Base-by-base conservation (phyloP, 2,888 invertebrate species). In the Rhyacophila evoluta region DNA sequence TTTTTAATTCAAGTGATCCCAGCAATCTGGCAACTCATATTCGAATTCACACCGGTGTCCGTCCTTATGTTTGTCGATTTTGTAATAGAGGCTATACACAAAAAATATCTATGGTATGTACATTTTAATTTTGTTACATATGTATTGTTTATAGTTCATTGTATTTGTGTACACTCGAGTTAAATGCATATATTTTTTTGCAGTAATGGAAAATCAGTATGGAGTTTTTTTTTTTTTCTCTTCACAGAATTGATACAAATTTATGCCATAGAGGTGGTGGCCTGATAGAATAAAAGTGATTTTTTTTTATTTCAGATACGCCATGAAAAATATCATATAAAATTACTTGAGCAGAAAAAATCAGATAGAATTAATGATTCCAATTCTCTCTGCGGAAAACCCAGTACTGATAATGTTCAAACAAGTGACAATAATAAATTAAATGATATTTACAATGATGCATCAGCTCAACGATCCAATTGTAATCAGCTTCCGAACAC, bases 11-110 rank as follows among this genome's bases (percentile, higher is more conserved):
- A 12, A 78, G 78, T 70, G 74, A 78, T 68, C 72, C 67, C 11
- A 78, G 78, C 29, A 78, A 78, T 37, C 36, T 78, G 33, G 28
- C 69, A 25, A 74, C 68, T 2, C 78, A 78, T 39, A 74, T 78
- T 15, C 28, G 74, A 39, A 78, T 74, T n/a, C 78, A 78, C 15
- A 74, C 78, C 10, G 78, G 78, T 12, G 37, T 55, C 12, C 71
- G 72, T 33, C 78, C 78, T 4, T 74, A 67, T 70, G 39, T 38
- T 6, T 78, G 78, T 25, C 36, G 38, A 5, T 37, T 39, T 10
- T 78, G 78, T 28, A 74, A 74, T 25, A 78, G 69, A 69, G 29
- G 36, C 15, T 78, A 72, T 27, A 72, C 38, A 11, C 78, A 78
- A 12, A 74, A 73, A 69, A 69, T 74, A 68, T 73, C 78, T 15